Evolutionary conservation across 2,113 vertebrate genomes (phyloP).

Genomic region (Anoura caudifer): DNA sequence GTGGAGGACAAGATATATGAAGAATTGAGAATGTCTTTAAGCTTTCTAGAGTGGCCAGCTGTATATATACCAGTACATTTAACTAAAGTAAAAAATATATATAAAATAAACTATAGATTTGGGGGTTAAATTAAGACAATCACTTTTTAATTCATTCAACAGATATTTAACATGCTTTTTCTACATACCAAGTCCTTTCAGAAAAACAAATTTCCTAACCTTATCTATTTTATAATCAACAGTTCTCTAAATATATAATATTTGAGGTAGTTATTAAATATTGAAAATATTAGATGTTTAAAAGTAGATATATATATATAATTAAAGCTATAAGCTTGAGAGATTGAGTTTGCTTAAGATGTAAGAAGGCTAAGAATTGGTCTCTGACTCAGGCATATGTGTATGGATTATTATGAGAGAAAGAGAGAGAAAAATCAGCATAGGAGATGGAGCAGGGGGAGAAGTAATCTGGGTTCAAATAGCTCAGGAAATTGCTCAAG

Average conservation of each 20-base stretch:
- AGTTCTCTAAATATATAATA: neutral
- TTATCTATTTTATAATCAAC: neutral
- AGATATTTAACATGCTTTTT: neutral
- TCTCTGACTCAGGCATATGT: neutral
- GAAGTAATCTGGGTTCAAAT: neutral
- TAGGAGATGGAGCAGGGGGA: neutral
- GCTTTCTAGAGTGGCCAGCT: neutral
- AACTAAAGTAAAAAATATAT: neutral
- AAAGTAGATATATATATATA: neutral
- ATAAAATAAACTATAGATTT: neutral
- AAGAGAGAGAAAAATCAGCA: neutral
- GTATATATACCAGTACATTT: neutral
- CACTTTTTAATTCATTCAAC: neutral
- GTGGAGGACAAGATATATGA: neutral
- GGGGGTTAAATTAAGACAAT: neutral
- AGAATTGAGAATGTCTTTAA: neutral
- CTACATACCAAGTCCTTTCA: neutral
- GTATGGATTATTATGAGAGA: neutral
- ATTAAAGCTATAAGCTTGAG: neutral
- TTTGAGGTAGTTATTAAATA: neutral
- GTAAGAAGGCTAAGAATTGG: neutral
- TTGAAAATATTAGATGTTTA: neutral
- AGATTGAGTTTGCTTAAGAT: neutral
- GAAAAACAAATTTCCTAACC: neutral
- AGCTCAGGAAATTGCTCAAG: neutral